Base-by-base conservation (phyloP, 2,113 vertebrate species). In the Silurus meridionalis region DNA sequence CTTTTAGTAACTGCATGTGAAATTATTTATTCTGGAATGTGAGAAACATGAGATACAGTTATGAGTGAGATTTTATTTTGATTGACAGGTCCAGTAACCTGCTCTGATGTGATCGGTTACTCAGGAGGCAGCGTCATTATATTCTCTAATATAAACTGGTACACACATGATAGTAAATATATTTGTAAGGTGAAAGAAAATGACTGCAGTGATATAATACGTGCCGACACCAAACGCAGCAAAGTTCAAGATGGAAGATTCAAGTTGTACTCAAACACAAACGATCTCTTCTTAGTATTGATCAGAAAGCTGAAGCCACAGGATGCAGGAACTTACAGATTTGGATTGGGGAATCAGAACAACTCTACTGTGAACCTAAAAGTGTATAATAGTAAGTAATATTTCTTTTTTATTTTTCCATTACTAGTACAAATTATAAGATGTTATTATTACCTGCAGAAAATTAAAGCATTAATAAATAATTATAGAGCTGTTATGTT, bases 291-390 rank as follows among this genome's bases (percentile, higher is more conserved):
- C 53, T 48, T 52, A 50, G 80, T 88, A 64, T 13, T 83, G 13
- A 88, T 88, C 71, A 88, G 83, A 69, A 61, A 85, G 61, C 37
- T 88, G 63, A 85, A 53, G 14, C 25, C 21, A 60, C 8, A 60
- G 52, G 87, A 88, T 82, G 23, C 50, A 66, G 60, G 72, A n/a
- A 80, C 52, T 6, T 84, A 87, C 82, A 60, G 64, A 79, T 80
- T 83, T 87, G 82, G 74, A 80, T n/a, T 84, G 46, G 82, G 60
- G 53, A 52, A 58, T 74, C 55, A 66, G 64, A 46, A 0, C 8
- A 37, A 6, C 64, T 11, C 1, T 55, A 75, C 21, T 17, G 58
- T 82, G 11, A 64, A 64, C 46, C 23, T 82, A 48, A 64, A 66
- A 23, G 61, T 82, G 37, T 0, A 10, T n/a, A 53, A 52, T 25